These are phyloP conservation scores for Eumacrocentrus americanus DNA, from an alignment of 2,888 invertebrate species.

Conservation along the genomic window DNA sequence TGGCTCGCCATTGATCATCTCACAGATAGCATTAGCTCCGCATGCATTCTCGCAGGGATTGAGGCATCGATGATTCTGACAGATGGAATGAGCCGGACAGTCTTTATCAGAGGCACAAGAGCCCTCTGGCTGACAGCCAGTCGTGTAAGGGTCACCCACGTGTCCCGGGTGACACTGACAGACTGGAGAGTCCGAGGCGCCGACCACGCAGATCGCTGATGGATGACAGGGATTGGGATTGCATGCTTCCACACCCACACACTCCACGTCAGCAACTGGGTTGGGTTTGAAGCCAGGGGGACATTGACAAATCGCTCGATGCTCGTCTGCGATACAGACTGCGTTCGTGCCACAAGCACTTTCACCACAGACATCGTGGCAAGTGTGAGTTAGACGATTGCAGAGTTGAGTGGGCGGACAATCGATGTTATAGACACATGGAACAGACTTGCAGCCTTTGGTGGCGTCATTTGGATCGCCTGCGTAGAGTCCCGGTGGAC, in stretches of 20 bases:
- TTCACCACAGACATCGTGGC: constrained; percentile 80
- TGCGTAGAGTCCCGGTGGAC: constrained; percentile 84
- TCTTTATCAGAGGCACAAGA: constrained; percentile 78
- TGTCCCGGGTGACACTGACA: constrained; percentile 81
- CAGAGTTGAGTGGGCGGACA: constrained; percentile 82
- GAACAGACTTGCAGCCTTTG: constrained; percentile 78
- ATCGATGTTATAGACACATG: constrained; percentile 86
- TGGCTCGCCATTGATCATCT: constrained; percentile 76
- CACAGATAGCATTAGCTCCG: constrained; percentile 81
- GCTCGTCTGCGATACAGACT: constrained; percentile 85
- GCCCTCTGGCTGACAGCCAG: constrained; percentile 81
- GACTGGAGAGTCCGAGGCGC: constrained; percentile 70
- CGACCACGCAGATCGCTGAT: constrained; percentile 78
- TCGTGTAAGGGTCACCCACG: constrained; percentile 75
- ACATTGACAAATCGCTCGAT: constrained; percentile 83
- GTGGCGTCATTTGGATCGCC: constrained; percentile 82
- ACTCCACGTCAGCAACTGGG: constrained; percentile 84
- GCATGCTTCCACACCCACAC: constrained; percentile 75
- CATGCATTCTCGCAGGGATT: constrained; percentile 85
- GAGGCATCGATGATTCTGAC: constrained; percentile 73
- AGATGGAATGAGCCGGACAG: constrained; percentile 78
- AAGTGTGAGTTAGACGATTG: constrained; percentile 81
- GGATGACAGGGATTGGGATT: constrained; percentile 81
- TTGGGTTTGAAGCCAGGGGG: constrained; percentile 82
- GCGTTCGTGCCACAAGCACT: constrained; percentile 86